A percentile compares a stretch with the other conserved stretches of the same genome.
Conservation (phyloP, 2,888 invertebrate genomes). For the Pyrrhosoma nymphula region DNA sequence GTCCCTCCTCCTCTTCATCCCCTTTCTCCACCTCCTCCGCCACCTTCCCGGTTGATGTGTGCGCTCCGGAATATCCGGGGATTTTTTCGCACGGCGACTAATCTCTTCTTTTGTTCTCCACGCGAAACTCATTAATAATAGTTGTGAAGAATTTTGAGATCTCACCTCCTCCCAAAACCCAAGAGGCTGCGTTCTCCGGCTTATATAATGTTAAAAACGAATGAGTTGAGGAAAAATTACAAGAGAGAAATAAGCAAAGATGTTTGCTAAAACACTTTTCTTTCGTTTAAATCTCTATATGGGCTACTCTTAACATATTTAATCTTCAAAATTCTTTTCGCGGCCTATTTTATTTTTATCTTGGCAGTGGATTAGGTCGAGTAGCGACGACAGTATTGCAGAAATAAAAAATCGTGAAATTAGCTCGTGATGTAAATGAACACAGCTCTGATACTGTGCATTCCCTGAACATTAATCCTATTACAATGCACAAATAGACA, state of each 20-base stretch:
- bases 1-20: background rate
- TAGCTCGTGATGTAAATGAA: no score
- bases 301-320: no score
- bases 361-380: no score
- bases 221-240: background rate
- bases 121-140: conserved; percentile 26
- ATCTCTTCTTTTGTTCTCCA: conserved; percentile 33
- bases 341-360: no score
- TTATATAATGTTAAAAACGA: background rate
- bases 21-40: background rate
- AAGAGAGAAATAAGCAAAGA: background rate
- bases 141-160: conserved; percentile 31
- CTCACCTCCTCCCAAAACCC: background rate
- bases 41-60: background rate
- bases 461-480: no score
- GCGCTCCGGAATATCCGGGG: conserved; percentile 60
- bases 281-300: background rate
- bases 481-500: no score
- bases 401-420: no score
- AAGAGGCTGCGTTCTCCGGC: background rate
- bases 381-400: no score
- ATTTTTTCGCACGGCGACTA: conserved; percentile 25
- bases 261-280: background rate
- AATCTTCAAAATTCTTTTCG: no score
- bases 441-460: no score